Evolutionary conservation across 2,797 vertebrate species (phyloP).

Genomic region (Micrastur ruficollis): DNA sequence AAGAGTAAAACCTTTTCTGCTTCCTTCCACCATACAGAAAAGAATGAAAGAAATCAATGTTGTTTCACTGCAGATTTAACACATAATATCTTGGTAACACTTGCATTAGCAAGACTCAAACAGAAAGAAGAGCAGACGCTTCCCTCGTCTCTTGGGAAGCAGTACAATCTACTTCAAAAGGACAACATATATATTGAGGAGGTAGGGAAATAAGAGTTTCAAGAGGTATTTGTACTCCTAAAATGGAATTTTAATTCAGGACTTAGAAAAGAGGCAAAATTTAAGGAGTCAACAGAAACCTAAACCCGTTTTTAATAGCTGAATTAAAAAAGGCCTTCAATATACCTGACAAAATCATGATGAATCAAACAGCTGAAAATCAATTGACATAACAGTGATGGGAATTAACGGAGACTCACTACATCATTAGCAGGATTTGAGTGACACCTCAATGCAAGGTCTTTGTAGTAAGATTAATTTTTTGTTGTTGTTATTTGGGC

Average conservation of each 20-base stretch:
- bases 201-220: not conserved
- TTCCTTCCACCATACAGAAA: not conserved
- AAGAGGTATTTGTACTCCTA: not conserved
- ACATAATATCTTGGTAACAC: not conserved
- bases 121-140: not conserved
- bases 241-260: not conserved
- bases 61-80: constrained; percentile 13
- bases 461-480: not conserved
- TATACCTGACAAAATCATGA: not conserved
- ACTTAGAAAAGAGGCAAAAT: not conserved
- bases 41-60: not conserved
- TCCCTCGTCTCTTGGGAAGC: not conserved
- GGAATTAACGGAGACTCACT: not conserved
- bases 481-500: not conserved
- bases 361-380: not conserved
- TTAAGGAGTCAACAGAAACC: not conserved
- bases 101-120: not conserved
- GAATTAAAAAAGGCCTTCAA: not conserved
- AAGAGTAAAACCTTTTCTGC: not conserved
- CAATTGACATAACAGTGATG: not conserved
- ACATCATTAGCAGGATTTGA: not conserved
- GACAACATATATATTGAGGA: not conserved
- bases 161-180: not conserved
- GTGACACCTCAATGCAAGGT: not conserved
- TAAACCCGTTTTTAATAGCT: not conserved